Evolutionary conservation across 2,797 vertebrate species (phyloP).

Genomic region (Halcyon badia): DNA sequence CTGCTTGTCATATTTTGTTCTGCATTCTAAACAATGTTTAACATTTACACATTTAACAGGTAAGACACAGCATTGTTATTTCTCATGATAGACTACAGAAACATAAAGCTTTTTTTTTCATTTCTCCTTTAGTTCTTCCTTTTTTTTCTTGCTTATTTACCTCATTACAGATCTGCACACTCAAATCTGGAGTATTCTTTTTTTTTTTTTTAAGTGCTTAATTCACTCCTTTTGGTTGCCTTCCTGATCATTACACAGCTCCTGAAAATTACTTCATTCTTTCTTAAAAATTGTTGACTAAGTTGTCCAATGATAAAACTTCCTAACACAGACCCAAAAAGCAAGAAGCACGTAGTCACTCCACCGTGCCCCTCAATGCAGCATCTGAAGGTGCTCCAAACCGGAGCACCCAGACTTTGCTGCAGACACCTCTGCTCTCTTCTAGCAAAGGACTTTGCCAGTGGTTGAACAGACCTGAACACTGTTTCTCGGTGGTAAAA

Average conservation of each 20-base stretch:
- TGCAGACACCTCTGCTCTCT: neutral
- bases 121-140: neutral
- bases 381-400: neutral
- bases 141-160: neutral
- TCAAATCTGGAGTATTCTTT: neutral
- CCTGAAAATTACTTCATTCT: neutral
- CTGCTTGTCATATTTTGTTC: neutral
- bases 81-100: neutral
- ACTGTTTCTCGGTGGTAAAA: neutral
- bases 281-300: neutral
- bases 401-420: fast-evolving
- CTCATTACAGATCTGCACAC: neutral
- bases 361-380: neutral
- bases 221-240: neutral
- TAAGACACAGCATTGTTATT: neutral
- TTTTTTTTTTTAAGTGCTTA: too few species aligned
- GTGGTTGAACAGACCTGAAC: neutral
- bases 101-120: neutral
- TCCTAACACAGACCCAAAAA: neutral
- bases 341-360: neutral
- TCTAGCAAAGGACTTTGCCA: neutral
- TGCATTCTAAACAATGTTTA: neutral
- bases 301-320: neutral
- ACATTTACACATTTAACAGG: neutral
- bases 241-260: neutral